These are phyloP conservation scores for Cydia splendana DNA, from an alignment of 1,140 invertebrate genomes.

Conservation along the genomic window DNA sequence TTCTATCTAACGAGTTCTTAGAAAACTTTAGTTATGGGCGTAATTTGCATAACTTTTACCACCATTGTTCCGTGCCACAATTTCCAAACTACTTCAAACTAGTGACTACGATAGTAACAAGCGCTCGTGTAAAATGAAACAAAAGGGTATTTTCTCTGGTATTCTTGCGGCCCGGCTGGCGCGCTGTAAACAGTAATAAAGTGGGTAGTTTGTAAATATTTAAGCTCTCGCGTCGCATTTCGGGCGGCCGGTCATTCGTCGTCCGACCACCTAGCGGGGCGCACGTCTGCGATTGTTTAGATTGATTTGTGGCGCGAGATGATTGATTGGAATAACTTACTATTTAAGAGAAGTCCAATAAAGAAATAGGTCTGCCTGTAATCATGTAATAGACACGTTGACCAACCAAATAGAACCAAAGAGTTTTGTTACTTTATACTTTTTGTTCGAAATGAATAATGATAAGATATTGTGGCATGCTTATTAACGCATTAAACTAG, in stretches of 20 bases:
- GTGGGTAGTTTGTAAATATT: constrained; percentile 53
- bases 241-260: constrained; percentile 39
- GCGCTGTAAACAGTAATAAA: constrained; percentile 44
- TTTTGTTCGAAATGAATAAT: too few species aligned
- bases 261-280: constrained; percentile 37
- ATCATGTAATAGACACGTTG: too few species aligned
- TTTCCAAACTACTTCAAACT: constrained; percentile 13
- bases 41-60: background rate
- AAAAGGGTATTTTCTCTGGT: constrained; percentile 1
- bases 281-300: constrained; percentile 38
- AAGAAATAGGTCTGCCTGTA: too few species aligned
- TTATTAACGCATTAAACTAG: too few species aligned
- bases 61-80: constrained; percentile 3
- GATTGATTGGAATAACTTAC: background rate
- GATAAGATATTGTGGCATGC: too few species aligned
- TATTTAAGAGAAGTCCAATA: too few species aligned
- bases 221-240: constrained; percentile 42
- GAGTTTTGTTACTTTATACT: too few species aligned
- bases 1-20: background rate
- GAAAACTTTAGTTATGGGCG: background rate
- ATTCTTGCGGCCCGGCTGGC: background rate
- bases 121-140: constrained; percentile 10
- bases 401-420: too few species aligned
- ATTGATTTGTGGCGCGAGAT: background rate
- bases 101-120: background rate